Conservation (phyloP, 2,888 invertebrate genomes). For the Spatulosminthurus flaviceps region DNA sequence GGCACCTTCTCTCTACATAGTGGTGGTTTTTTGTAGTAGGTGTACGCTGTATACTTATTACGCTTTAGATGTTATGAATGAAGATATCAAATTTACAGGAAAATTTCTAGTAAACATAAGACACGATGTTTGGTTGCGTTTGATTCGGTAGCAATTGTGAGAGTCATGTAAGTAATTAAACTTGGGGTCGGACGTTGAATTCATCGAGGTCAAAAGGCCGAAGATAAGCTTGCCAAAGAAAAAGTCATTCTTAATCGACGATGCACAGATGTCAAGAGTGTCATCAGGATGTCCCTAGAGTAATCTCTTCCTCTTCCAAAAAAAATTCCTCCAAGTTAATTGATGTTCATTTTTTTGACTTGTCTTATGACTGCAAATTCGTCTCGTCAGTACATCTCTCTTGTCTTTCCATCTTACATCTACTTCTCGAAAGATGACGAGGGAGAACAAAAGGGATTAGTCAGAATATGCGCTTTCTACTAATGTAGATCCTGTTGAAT, state of each 20-base stretch:
- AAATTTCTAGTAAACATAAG: background rate
- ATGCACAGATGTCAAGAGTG: constrained; percentile 23
- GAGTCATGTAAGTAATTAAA: background rate
- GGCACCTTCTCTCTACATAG: background rate
- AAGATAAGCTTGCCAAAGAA: background rate
- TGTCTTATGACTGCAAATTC: background rate
- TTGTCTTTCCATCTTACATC: background rate
- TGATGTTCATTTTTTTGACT: background rate
- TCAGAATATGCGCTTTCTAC: background rate
- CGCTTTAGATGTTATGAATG: no score
- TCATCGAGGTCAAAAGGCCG: constrained; percentile 36
- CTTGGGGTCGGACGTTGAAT: background rate
- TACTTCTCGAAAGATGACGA: background rate
- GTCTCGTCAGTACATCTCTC: background rate
- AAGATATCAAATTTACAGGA: no score
- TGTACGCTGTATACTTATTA: no score
- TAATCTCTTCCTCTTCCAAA: background rate
- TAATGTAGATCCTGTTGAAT: background rate
- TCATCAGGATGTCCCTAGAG: constrained; percentile 7
- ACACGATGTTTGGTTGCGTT: background rate
- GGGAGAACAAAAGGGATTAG: constrained; percentile 5
- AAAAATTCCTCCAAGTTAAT: background rate
- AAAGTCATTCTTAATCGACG: background rate
- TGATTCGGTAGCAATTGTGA: background rate
- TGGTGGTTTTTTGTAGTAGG: background rate